Percentiles rank a stretch among this genome's conserved stretches.
These are phyloP conservation scores for Drosophila parthenogenetica DNA, from an alignment of 2,888 invertebrate genomes.

Conservation along the genomic window DNA sequence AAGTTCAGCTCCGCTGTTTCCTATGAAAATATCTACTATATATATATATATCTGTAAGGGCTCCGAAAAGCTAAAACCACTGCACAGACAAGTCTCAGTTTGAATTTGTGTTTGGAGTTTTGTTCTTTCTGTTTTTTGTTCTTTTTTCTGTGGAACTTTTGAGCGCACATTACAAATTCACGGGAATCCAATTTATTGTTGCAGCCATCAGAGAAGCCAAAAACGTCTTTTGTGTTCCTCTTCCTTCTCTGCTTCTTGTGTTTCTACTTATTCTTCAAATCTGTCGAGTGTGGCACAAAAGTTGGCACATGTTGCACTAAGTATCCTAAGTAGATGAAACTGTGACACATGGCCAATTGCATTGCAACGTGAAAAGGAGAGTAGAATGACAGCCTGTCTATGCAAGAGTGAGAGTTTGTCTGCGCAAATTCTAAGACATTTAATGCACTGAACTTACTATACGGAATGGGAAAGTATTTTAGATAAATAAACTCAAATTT, in stretches of 20 bases:
- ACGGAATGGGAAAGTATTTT: too few relatives aligned
- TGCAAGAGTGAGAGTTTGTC: slow-evolving; percentile 16
- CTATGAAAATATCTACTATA: slow-evolving; percentile 51
- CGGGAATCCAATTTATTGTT: slow-evolving; percentile 76
- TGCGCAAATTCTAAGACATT: neutral
- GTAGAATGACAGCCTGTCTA: neutral
- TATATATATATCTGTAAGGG: slow-evolving; percentile 11
- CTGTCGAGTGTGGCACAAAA: slow-evolving; percentile 42
- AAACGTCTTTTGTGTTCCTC: slow-evolving; percentile 8
- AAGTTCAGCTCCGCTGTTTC: slow-evolving; percentile 51
- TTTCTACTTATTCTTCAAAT: slow-evolving; percentile 48
- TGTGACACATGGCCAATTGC: slow-evolving; percentile 30
- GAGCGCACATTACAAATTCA: slow-evolving; percentile 77
- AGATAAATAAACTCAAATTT: too few relatives aligned
- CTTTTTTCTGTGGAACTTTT: slow-evolving; percentile 59
- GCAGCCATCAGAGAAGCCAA: slow-evolving; percentile 53
- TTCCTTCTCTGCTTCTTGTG: slow-evolving; percentile 3
- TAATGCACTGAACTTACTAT: neutral
- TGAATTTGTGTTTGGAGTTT: neutral
- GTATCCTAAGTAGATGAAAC: slow-evolving; percentile 21
- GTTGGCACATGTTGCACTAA: slow-evolving; percentile 30
- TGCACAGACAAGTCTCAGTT: slow-evolving; percentile 16
- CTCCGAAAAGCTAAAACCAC: slow-evolving; percentile 50
- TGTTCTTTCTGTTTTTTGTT: slow-evolving; percentile 8
- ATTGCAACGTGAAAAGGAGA: slow-evolving; percentile 21